Percentiles rank a stretch among this genome's conserved stretches.
Conservation (phyloP, 2,888 invertebrate species). For the Lydus trimaculatus region DNA sequence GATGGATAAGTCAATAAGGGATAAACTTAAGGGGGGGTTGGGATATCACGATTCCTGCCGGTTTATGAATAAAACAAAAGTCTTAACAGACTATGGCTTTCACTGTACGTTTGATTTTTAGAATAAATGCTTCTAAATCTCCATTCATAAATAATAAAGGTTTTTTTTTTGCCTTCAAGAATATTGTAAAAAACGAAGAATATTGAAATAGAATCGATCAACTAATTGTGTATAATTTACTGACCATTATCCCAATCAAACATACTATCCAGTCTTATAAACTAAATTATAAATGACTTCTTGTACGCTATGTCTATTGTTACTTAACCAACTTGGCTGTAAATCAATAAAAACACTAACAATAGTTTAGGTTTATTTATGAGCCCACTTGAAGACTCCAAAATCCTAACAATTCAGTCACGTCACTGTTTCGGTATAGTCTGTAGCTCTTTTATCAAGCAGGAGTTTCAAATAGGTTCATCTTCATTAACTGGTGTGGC, state of each 20-base stretch:
- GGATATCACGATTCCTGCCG: conserved; percentile 54
- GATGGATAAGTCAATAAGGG: conserved; percentile 60
- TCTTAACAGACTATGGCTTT: conserved; percentile 57
- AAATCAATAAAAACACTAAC: too few species aligned
- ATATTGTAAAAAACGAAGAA: not conserved
- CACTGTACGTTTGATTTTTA: conserved; percentile 49
- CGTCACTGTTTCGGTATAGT: too few species aligned
- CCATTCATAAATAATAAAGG: conserved; percentile 4
- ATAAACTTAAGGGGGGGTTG: conserved; percentile 53
- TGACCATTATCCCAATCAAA: not conserved
- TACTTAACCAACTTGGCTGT: not conserved
- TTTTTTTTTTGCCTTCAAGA: not conserved
- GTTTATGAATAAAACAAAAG: conserved; percentile 64
- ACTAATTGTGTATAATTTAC: not conserved
- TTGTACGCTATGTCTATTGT: not conserved
- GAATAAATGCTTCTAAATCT: conserved; percentile 39
- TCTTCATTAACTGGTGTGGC: too few species aligned
- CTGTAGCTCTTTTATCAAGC: too few species aligned
- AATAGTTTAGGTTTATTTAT: too few species aligned
- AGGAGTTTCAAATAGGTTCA: too few species aligned
- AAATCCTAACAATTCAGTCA: too few species aligned
- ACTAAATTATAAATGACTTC: not conserved
- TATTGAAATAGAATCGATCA: not conserved
- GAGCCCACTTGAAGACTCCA: too few species aligned
- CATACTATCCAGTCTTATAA: not conserved